Evolutionary conservation across 2,888 invertebrate species (phyloP), one percentile per base, ranked within the genome.

Genomic region (Lycocerus yunnanus): DNA sequence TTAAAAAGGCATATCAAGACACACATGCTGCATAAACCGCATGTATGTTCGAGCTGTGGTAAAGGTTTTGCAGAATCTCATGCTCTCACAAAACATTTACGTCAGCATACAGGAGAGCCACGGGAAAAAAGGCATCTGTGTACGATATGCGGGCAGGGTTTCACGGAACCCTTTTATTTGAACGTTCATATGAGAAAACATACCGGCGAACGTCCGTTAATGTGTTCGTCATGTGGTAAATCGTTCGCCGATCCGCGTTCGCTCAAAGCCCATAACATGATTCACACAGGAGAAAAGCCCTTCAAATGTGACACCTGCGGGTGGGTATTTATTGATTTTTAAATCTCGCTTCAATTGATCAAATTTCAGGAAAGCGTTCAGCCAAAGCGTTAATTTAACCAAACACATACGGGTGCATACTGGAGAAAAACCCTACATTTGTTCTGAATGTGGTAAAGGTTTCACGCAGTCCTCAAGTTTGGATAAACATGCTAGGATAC

Each of bases 41-140:
- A 88, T 82, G 77, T 87, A 71, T 91, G 91, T 80, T 86, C 84
- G 24, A 77, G 81, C 43, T 91, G 91, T 83, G 86, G 84, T 67
- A 89, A 90, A 80, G 84, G 87, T 61, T 91, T 90, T 84, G 85
- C 88, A 0, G 91, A 91, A 83, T 85, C 86, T 77, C 88, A 88
- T 81, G 89, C 90, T 43, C 82, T 91, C 78, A 86, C 87, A 1
- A 85, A 90, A 0, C 91, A 91, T 83, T 80, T 83, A 77, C 88
- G 89, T 75, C 87, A 88, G 3, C 91, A 91, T 84, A 88, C 89
- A 58, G 90, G 90, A 2, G 85, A 89, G 80, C 83, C 83, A 9
- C 79, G 84, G 1, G 89, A 89, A 80, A 89, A 89, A 82, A 88
- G 86, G 74, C 87, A 88, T 80, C 81, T 82, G 58, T 91, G 91